Evolutionary conservation across 2,888 invertebrate species (phyloP), one percentile per base, ranked within the genome.

Genomic region (Epinotia demarniana): DNA sequence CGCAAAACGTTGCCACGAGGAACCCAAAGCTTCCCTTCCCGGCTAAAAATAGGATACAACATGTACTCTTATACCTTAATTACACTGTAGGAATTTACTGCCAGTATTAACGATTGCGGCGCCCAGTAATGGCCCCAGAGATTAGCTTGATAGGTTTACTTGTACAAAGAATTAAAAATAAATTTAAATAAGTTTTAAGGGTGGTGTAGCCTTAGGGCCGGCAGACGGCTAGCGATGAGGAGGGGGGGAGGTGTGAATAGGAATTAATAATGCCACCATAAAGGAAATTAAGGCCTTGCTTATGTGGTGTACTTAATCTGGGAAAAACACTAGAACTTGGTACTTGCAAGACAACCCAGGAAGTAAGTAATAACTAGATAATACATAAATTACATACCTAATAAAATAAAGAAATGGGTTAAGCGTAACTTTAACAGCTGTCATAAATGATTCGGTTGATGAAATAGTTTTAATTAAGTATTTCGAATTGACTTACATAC

Each of bases 61-160:
- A 83, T 79, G 87, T 83, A 88, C 82, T 1, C 82, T 1, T 27
- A 27, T 27, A 81, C 87, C 89, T 90, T 92, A 92, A 92, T 91
- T 87, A 90, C 89, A 86, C 84, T 85, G 87, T 89, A 86, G 91
- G 92, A 89, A 91, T 92, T 91, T 90, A 91, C 90, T 87, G 86
- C 89, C 86, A 87, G 85, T 86, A 87, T 89, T 90, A 91, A 90
- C 90, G 90, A 90, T 87, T 84, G 82, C 81, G 82, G 79, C 77
- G 80, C 72, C 75, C 79, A 79, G 75, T 75, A 78, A 78, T 78
- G 77, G 78, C 76, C 78, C 78, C n/a, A 39, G 18, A 76, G 58
- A 68, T 73, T 76, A 64, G 58, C 64, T 46, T 69, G 68, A 69
- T 73, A 58, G 75, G 43, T 43, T 67, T 61, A 71, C 64, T 75